Conservation (phyloP, 2,797 vertebrate species). For the Aldrovandia affinis region DNA sequence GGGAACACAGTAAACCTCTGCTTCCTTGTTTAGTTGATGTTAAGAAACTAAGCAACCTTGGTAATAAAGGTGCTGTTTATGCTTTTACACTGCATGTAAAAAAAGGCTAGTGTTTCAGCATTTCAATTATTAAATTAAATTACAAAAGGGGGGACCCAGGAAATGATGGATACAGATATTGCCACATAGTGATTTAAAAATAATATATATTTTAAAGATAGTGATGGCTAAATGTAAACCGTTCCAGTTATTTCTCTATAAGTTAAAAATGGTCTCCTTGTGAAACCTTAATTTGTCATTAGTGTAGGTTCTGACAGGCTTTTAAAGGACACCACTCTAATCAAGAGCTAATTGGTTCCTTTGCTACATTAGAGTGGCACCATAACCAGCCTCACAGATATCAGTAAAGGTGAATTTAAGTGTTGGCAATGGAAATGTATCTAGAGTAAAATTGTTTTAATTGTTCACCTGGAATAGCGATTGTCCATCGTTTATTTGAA, state of each 20-base stretch:
- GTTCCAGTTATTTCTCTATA: neutral
- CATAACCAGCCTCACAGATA: neutral
- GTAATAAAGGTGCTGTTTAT: neutral
- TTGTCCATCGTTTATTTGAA: neutral
- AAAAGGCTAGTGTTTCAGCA: too few species aligned
- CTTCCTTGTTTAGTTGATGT: neutral
- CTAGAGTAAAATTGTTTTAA: neutral
- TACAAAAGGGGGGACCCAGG: too few species aligned
- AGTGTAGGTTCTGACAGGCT: neutral
- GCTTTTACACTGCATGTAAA: neutral
- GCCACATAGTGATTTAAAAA: too few species aligned
- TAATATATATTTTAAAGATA: neutral
- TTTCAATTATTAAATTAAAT: too few species aligned
- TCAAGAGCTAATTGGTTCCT: neutral
- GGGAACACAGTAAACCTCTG: neutral
- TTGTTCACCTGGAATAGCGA: neutral
- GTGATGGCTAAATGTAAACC: neutral
- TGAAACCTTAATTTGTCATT: neutral
- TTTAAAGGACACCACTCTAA: neutral
- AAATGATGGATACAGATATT: too few species aligned
- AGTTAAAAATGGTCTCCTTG: neutral
- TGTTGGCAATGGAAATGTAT: neutral
- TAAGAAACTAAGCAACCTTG: neutral
- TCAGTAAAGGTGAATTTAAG: neutral
- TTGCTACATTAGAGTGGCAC: neutral